These are phyloP conservation scores for Cygnus olor DNA, from an alignment of 2,797 vertebrate species.

Conservation along the genomic window DNA sequence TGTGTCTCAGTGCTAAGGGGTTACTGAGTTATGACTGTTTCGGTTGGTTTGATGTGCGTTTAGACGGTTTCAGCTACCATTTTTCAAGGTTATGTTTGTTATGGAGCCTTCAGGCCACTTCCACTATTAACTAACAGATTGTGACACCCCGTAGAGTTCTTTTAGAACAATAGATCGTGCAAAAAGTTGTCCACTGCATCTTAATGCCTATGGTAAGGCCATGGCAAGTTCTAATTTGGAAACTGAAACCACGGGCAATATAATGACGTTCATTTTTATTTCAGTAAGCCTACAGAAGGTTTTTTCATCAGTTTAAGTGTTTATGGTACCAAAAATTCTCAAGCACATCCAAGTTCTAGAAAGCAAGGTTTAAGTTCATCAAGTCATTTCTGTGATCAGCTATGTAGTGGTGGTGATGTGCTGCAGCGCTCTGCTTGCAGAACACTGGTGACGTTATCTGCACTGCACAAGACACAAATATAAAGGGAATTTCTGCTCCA, in stretches of 20 bases:
- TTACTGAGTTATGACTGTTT: conserved; percentile 27
- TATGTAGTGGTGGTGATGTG: background rate
- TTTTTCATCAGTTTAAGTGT: background rate
- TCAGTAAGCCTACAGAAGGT: background rate
- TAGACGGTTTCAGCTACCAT: background rate
- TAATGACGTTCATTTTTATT: background rate
- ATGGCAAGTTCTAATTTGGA: background rate
- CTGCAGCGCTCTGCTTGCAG: background rate
- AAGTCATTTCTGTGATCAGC: background rate
- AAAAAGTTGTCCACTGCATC: background rate
- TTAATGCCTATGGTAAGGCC: background rate
- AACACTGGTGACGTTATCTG: background rate
- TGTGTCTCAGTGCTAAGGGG: background rate
- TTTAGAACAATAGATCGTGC: background rate
- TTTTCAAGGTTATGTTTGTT: conserved; percentile 62
- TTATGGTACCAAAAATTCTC: background rate
- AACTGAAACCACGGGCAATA: background rate
- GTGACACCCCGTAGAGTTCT: conserved; percentile 18
- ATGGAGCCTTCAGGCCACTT: conserved; percentile 5
- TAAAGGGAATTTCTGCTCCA: conserved; percentile 27
- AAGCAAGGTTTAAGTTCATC: background rate
- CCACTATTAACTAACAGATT: conserved; percentile 39
- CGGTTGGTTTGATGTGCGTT: background rate
- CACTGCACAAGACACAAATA: background rate
- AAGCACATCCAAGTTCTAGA: background rate